phyloP scores from a whole-genome alignment of 2,113 vertebrate genomes.

The Harpagus bidentatus region DNA sequence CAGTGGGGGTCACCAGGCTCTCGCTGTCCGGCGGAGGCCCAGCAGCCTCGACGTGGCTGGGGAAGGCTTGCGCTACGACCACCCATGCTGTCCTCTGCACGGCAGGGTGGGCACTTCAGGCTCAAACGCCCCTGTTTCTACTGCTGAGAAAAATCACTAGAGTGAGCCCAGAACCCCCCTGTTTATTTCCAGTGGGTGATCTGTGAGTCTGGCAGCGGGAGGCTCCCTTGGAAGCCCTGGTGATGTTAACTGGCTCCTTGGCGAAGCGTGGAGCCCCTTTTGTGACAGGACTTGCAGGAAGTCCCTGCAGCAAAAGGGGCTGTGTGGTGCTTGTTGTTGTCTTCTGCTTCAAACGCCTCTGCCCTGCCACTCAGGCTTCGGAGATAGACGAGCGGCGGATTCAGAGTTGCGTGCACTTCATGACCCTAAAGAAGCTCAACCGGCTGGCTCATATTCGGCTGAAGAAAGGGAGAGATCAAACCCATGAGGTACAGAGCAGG shows the following conservation, averaged over 20 bases:
- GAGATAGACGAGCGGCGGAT: constrained; percentile 89
- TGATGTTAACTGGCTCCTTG: rapidly evolving
- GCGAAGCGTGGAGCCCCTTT: rapidly evolving
- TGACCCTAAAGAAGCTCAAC: constrained; percentile 97
- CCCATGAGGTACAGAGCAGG: constrained; percentile 83
- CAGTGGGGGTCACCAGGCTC: too few species aligned
- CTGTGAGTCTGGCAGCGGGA: rapidly evolving
- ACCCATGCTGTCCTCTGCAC: rapidly evolving
- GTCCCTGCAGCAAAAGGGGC: background rate
- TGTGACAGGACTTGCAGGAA: rapidly evolving
- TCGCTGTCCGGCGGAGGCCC: rapidly evolving
- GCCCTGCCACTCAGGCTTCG: constrained; percentile 55
- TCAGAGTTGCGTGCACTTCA: constrained; percentile 93
- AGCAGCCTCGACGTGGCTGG: rapidly evolving
- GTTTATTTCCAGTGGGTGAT: rapidly evolving
- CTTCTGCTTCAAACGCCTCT: background rate
- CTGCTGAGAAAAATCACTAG: background rate
- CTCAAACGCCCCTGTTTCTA: rapidly evolving
- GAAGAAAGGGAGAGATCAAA: constrained; percentile 94
- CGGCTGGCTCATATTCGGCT: constrained; percentile 94
- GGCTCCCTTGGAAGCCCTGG: background rate
- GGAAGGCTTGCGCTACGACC: rapidly evolving
- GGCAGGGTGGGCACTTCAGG: background rate
- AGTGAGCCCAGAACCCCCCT: rapidly evolving
- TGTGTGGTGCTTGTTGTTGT: rapidly evolving